Conservation (phyloP, 2,113 vertebrate species). For the Coracopsis vasa region DNA sequence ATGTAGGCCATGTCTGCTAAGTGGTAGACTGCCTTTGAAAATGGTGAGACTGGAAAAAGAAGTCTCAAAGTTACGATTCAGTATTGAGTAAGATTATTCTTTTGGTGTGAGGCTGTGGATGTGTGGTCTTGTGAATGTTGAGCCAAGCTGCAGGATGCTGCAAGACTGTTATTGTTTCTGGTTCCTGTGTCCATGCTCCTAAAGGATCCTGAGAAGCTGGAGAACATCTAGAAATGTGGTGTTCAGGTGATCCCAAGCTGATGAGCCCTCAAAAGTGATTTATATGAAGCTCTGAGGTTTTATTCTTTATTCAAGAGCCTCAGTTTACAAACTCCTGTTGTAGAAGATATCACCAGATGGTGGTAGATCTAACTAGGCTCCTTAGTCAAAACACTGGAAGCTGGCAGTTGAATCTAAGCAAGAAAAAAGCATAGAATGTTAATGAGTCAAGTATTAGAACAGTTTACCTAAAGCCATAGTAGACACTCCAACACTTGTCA, state of each 20-base stretch:
- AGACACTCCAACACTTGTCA: neutral
- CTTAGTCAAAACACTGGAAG: neutral
- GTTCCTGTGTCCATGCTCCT: neutral
- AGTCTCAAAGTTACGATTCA: fast-evolving
- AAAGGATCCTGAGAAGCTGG: neutral
- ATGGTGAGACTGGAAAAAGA: neutral
- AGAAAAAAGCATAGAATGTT: neutral
- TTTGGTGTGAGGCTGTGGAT: neutral
- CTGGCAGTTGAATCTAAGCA: neutral
- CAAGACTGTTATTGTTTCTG: neutral
- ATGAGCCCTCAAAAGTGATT: neutral
- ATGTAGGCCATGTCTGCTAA: neutral
- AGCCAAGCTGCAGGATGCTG: neutral
- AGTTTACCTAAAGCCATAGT: neutral
- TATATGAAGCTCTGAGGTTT: neutral
- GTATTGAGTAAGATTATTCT: neutral
- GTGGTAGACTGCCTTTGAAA: neutral
- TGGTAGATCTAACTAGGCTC: neutral
- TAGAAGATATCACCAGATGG: neutral
- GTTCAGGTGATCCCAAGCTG: neutral
- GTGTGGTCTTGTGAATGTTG: neutral
- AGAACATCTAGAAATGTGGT: neutral
- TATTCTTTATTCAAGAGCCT: neutral
- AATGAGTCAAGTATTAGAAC: neutral
- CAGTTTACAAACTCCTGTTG: neutral